phyloP scores from a whole-genome alignment of 2,888 invertebrate genomes.

The Buathra laborator region DNA sequence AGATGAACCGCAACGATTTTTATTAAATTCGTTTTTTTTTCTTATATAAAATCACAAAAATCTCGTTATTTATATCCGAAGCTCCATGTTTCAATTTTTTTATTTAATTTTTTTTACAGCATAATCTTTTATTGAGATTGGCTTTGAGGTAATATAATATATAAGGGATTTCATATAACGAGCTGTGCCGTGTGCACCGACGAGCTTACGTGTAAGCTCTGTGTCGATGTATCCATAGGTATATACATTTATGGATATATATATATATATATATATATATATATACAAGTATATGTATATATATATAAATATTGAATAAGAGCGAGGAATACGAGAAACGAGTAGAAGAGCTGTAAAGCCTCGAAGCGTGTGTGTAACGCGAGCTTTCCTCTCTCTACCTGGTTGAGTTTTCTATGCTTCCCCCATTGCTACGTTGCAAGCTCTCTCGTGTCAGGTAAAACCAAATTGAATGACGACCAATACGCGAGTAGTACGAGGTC shows the following conservation, averaged over 20 bases:
- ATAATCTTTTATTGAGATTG: background rate
- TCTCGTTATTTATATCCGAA: conserved; percentile 7
- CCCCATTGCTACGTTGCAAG: conserved; percentile 24
- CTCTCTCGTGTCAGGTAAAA: conserved; percentile 66
- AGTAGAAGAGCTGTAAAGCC: conserved; percentile 55
- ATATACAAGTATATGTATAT: background rate
- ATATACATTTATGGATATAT: conserved; percentile 1
- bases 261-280: background rate
- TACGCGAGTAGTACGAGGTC: conserved; percentile 47
- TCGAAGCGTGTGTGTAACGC: conserved; percentile 46
- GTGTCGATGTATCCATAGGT: background rate
- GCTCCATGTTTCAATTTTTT: background rate
- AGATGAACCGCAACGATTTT: background rate
- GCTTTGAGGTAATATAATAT: conserved; percentile 16
- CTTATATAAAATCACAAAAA: background rate
- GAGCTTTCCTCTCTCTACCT: conserved; percentile 47
- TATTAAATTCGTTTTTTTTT: background rate
- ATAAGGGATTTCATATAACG: conserved; percentile 39
- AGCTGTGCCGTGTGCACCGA: background rate
- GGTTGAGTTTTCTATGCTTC: conserved; percentile 48
- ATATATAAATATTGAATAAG: conserved; percentile 20
- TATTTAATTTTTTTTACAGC: conserved; percentile 4
- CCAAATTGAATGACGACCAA: conserved; percentile 71
- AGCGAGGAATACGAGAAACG: conserved; percentile 52
- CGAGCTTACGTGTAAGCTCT: conserved; percentile 40